Evolutionary conservation across 1,140 invertebrate genomes (phyloP).

Genomic region (Drosophila melanogaster): DNA sequence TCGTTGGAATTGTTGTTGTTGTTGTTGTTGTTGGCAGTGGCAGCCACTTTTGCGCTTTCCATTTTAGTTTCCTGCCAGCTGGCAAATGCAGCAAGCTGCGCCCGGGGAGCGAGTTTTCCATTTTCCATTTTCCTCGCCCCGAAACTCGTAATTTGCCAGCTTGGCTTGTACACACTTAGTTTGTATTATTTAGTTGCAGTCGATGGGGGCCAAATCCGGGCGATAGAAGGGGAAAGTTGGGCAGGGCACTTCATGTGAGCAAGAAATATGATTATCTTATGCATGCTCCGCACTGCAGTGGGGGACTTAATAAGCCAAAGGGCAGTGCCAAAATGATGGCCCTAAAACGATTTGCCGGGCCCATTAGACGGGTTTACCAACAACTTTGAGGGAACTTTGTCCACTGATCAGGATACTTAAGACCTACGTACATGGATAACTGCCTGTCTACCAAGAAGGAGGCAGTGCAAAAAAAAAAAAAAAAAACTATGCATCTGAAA

Average conservation of each 20-base stretch:
- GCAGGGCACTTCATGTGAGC: conserved; percentile 27
- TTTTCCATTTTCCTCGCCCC: conserved; percentile 1
- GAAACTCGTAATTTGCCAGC: conserved; percentile 75
- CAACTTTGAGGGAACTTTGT: neutral
- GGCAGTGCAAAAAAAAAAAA: no score
- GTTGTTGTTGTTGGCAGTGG: conserved; percentile 50
- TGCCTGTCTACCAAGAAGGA: no score
- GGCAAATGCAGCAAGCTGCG: conserved; percentile 61
- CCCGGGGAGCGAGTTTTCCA: conserved; percentile 9
- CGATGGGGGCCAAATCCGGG: neutral
- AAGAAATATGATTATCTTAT: conserved; percentile 77
- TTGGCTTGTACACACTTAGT: conserved; percentile 75
- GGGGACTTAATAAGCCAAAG: conserved; percentile 40
- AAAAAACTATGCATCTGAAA: no score
- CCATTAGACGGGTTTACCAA: conserved; percentile 15
- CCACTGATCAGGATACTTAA: no score
- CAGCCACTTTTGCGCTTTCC: conserved; percentile 72
- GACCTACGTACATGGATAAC: neutral
- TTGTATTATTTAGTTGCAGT: conserved; percentile 77
- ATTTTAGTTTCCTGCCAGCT: conserved; percentile 75
- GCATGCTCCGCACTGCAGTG: conserved; percentile 61
- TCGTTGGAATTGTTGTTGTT: neutral
- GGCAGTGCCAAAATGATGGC: conserved; percentile 38
- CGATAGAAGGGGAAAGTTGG: neutral
- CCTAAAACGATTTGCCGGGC: conserved; percentile 28